Evolutionary conservation across 23 tunicate species (phyloP), one percentile per base, ranked within the genome.

Genomic region (Phallusia fumigata): DNA sequence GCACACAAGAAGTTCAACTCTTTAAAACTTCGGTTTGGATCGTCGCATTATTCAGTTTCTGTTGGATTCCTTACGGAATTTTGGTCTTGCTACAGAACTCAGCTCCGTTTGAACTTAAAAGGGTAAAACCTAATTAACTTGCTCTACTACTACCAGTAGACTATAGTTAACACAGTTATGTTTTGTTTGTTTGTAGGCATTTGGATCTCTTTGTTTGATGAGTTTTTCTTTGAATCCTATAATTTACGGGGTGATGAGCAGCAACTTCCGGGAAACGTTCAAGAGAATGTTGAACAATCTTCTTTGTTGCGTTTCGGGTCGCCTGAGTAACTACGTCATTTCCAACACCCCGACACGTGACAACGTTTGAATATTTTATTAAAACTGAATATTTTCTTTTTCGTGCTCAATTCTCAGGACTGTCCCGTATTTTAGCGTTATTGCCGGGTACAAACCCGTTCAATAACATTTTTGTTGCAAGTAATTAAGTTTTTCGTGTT

Each of bases 41-140:
- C 33, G 77, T 84, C 21, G 88, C 53, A 31, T 84, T 84, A 19
- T 84, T 84, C 82, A 77, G 82, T 53, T 77, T 84, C 30, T 84
- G 88, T 65, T 84, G 88, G 88, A 84, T 84, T 10, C 88, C 88
- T 12, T 84, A 84, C 76, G 88, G 88, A 0, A 53, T 84, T 26
- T 34, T 84, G 19, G 82, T 84, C 15, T 33, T 84, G 31, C 0
- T 84, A 21, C 88, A 84, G 53, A 82, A 84, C 45, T 31, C 32
- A 30, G 82, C 88, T 0, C 88, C 88, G 0, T 77, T 84, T 16
- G 76, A 53, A 18, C 75, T 84, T 0, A 84, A 84, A 53, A 84
- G 77, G 88, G 88, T 77, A 83, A 33, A 31, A 19, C 16, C 32
- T n/a, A n/a, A n/a, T n/a, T n/a, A n/a, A n/a, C n/a, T n/a, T n/a